Conservation (phyloP, 2,797 vertebrate species). For the Cephalopachus bancanus region DNA sequence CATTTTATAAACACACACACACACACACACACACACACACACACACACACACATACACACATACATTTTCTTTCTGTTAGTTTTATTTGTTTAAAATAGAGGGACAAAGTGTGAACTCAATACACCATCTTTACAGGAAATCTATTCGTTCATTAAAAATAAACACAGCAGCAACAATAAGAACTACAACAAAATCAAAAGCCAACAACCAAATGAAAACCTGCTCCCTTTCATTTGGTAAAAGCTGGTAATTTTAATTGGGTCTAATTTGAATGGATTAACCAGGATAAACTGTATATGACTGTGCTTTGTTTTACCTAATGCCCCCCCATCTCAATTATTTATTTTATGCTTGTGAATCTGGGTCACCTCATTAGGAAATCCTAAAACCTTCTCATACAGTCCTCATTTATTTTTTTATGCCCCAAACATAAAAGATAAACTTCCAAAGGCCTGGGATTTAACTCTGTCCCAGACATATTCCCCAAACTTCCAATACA, state of each 20-base stretch:
- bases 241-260: background rate
- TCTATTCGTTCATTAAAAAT: slow-evolving; percentile 32
- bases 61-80: background rate
- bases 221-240: background rate
- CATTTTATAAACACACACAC: background rate
- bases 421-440: background rate
- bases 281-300: background rate
- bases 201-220: background rate
- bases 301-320: background rate
- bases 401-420: slow-evolving; percentile 1
- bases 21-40: accelerated
- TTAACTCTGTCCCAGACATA: slow-evolving; percentile 4
- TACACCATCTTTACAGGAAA: background rate
- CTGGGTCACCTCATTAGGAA: background rate
- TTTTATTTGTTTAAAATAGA: slow-evolving; percentile 33
- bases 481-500: background rate
- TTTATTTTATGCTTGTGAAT: slow-evolving; percentile 2
- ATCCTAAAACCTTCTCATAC: background rate
- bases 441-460: background rate
- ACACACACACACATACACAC: background rate
- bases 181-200: background rate
- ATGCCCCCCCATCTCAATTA: background rate
- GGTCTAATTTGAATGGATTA: background rate
- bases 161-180: background rate
- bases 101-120: background rate